These are phyloP conservation scores for Agriopis leucophaearia DNA, from an alignment of 2,888 invertebrate species.

Conservation along the genomic window DNA sequence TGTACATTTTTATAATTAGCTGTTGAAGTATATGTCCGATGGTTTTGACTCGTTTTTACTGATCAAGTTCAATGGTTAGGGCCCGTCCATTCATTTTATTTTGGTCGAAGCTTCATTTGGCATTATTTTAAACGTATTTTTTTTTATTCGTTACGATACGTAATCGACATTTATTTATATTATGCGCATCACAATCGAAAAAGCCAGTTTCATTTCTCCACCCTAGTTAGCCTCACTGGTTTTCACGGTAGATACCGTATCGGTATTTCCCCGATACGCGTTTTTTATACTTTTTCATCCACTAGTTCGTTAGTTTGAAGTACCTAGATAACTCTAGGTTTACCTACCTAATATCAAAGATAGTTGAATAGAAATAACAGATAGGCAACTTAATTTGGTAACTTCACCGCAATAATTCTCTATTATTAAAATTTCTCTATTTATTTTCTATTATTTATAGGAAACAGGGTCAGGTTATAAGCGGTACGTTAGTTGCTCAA, in stretches of 20 bases:
- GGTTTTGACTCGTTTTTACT: too few species aligned
- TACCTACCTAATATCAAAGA: conserved; percentile 23
- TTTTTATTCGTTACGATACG: too few species aligned
- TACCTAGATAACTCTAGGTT: conserved; percentile 20
- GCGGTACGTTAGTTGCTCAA: too few species aligned
- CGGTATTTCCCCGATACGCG: conserved; percentile 45
- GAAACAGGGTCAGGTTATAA: too few species aligned
- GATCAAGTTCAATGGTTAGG: too few species aligned
- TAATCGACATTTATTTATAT: neutral
- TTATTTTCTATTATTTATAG: too few species aligned
- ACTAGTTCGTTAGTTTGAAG: conserved; percentile 63
- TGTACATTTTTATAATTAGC: too few species aligned
- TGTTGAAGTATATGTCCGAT: too few species aligned
- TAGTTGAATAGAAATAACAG: conserved; percentile 40
- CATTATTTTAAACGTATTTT: too few species aligned
- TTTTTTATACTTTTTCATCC: conserved; percentile 51
- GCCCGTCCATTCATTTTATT: too few species aligned
- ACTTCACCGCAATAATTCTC: neutral
- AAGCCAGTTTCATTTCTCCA: conserved; percentile 14
- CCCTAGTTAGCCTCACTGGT: conserved; percentile 29
- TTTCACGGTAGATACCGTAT: conserved; percentile 41
- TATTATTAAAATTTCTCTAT: neutral
- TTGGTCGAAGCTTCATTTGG: too few species aligned
- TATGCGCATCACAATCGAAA: neutral
- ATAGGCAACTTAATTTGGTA: neutral